Evolutionary conservation across 2,888 invertebrate genomes (phyloP).

Genomic region (Cryptocephalus primarius): DNA sequence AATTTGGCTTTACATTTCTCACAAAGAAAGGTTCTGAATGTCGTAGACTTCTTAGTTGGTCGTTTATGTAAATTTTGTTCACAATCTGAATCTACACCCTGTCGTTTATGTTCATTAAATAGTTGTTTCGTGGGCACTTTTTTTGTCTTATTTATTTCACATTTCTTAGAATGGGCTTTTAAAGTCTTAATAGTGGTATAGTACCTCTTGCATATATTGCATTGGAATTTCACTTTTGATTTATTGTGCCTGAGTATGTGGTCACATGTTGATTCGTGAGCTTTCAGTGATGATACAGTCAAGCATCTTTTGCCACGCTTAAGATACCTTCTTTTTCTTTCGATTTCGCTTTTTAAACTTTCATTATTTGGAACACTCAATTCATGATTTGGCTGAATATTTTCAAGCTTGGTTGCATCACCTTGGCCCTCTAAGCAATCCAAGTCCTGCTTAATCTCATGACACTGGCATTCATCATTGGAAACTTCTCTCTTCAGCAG

Average conservation of each 20-base stretch:
- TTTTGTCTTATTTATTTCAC: too few species aligned
- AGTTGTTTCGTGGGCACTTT: too few species aligned
- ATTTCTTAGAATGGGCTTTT: neutral
- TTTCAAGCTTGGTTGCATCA: neutral
- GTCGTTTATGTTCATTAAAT: too few species aligned
- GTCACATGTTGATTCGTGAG: neutral
- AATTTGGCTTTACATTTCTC: constrained; percentile 21
- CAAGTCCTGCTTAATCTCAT: too few species aligned
- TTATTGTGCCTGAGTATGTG: neutral
- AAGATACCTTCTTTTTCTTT: neutral
- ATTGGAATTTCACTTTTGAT: neutral
- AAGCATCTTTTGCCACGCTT: neutral
- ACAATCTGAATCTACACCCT: too few species aligned
- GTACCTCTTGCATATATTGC: neutral
- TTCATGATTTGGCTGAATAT: neutral
- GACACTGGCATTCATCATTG: neutral
- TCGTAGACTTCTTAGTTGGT: too few species aligned
- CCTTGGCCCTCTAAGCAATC: neutral
- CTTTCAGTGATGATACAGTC: neutral
- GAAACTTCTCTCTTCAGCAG: neutral
- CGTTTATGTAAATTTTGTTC: too few species aligned
- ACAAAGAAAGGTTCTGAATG: constrained; percentile 10
- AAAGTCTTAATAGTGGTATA: neutral
- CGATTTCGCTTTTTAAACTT: neutral
- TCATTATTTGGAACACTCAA: neutral